phyloP scores from a whole-genome alignment of 1,140 invertebrate species.

The Drosophila lacertosa region DNA sequence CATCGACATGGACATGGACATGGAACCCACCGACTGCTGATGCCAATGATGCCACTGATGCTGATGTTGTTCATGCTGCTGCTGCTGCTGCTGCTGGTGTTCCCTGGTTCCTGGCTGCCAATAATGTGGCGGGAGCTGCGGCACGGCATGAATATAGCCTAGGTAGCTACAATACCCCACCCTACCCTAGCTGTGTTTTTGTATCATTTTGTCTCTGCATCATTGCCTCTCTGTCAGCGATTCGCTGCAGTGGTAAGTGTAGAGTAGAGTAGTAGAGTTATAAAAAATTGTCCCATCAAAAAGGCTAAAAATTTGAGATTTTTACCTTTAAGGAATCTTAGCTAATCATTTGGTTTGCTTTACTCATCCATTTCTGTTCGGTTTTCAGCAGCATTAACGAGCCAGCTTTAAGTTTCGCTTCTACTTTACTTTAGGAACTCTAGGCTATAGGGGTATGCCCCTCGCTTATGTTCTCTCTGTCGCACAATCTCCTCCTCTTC shows the following conservation, averaged over 20 bases:
- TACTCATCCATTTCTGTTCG: neutral
- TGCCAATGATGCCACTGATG: neutral
- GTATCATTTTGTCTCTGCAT: neutral
- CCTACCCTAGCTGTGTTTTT: neutral
- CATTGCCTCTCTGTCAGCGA: conserved; percentile 13
- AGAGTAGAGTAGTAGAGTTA: no score
- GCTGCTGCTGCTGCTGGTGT: conserved; percentile 33
- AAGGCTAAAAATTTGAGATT: no score
- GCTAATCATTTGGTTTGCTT: no score
- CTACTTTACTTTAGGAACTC: neutral
- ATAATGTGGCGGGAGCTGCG: conserved; percentile 40
- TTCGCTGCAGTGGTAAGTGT: neutral
- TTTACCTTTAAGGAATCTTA: no score
- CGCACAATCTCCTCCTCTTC: no score
- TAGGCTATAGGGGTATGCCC: no score
- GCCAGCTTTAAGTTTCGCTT: neutral
- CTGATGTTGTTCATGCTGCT: conserved; percentile 15
- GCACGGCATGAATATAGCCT: conserved; percentile 28
- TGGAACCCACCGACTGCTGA: conserved; percentile 10
- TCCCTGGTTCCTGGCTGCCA: conserved; percentile 60
- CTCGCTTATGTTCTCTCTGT: neutral
- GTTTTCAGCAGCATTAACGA: neutral
- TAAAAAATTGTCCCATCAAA: no score
- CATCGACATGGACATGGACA: neutral
- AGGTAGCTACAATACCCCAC: neutral